phyloP scores from a whole-genome alignment of 2,113 vertebrate genomes.

The Brachirus orientalis region DNA sequence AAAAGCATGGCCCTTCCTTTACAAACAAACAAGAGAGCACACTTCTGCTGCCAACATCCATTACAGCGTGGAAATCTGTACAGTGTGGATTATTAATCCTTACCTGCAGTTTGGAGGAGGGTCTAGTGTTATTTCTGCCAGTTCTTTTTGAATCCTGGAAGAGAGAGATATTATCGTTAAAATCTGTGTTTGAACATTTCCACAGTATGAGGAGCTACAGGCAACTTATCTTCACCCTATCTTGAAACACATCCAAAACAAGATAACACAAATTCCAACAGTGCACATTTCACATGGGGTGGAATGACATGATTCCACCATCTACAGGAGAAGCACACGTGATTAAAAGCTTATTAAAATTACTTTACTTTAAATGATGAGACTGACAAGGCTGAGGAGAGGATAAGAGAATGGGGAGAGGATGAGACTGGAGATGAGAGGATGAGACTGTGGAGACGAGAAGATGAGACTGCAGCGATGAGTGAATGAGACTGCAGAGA shows the following conservation, averaged over 20 bases:
- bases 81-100: slow-evolving; percentile 53
- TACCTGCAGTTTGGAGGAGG: slow-evolving; percentile 99
- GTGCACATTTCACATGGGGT: too few relatives aligned
- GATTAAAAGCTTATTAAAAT: too few relatives aligned
- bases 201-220: not conserved
- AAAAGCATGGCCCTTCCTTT: slow-evolving; percentile 18
- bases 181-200: not conserved
- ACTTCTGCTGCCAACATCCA: slow-evolving; percentile 14
- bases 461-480: too few relatives aligned
- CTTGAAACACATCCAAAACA: too few relatives aligned
- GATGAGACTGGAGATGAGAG: too few relatives aligned
- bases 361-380: too few relatives aligned
- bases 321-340: too few relatives aligned
- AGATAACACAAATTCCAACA: not conserved
- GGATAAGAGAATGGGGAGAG: too few relatives aligned
- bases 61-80: slow-evolving; percentile 14
- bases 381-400: too few relatives aligned
- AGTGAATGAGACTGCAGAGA: too few relatives aligned
- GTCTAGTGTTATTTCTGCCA: slow-evolving; percentile 98
- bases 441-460: too few relatives aligned
- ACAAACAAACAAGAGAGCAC: slow-evolving; percentile 1
- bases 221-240: not conserved
- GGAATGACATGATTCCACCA: too few relatives aligned
- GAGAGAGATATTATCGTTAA: slow-evolving; percentile 27
- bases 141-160: slow-evolving; percentile 97